Evolutionary conservation across 2,888 invertebrate genomes (phyloP), one percentile per base, ranked within the genome.

Genomic region (Lepidonotus clava): DNA sequence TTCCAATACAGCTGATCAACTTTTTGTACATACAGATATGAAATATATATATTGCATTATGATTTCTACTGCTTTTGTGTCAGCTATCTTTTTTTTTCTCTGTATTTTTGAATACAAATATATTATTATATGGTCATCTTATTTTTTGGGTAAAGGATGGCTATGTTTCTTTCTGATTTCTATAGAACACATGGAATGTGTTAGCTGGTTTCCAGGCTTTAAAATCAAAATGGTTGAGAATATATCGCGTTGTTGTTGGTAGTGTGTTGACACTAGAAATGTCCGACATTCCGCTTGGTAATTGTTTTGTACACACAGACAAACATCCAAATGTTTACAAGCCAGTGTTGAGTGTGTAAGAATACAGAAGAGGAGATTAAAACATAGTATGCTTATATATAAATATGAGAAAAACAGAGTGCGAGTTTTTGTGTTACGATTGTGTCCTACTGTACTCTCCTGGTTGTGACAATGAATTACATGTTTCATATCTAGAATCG

Each of bases 141-240:
- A 28, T 28, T 5, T 24, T n/a, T 28, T 61, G 71, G n/a, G n/a
- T 38, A n/a, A 34, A 71, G 38, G 71, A 36, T 61, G 61, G 28
- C 61, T 61, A 36, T 71, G 71, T 71, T 71, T 71, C 71, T 38
- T 71, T 71, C 38, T 71, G 21, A 71, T 71, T 4, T 71, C 38
- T 34, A 21, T 18, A 38, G 2, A 38, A n/a, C 71, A 71, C 71
- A 71, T 71, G 34, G 71, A 71, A 71, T 71, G 71, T 71, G 71
- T 71, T 71, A 24, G 71, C 71, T 71, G 71, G 71, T 71, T 71
- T 71, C 38, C 71, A 38, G 71, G 61, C 61, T 38, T 71, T 71
- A 71, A 71, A 71, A 71, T 71, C 71, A 71, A 71, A 71, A 71
- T 71, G 71, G 71, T 71, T 71, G 38, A 71, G 71, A 71, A 11